Percentiles rank a stretch among this genome's conserved stretches.
phyloP scores from a whole-genome alignment of 2,888 invertebrate genomes.

The Tanypteryx hageni region DNA sequence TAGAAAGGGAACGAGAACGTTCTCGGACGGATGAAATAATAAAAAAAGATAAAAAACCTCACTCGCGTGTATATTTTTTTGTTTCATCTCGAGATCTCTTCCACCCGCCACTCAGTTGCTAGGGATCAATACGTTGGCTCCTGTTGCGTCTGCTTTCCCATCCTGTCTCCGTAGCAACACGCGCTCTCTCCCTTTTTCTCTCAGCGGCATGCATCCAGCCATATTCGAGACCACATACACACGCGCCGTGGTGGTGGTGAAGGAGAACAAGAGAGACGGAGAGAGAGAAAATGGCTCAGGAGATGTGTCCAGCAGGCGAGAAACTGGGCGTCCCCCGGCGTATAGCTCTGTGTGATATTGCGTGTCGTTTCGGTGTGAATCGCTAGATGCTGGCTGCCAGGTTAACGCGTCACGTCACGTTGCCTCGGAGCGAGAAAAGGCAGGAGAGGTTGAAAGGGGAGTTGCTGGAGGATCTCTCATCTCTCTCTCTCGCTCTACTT shows the following conservation, averaged over 20 bases:
- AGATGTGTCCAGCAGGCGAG: neutral
- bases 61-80: neutral
- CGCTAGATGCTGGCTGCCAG: neutral
- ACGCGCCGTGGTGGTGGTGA: neutral
- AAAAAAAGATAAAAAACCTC: neutral
- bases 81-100: neutral
- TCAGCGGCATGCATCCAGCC: too few relatives aligned
- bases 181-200: too few relatives aligned
- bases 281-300: neutral
- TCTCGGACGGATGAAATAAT: neutral
- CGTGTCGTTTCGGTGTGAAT: neutral
- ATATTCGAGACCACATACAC: neutral
- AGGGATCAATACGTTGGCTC: conserved; percentile 61
- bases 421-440: too few relatives aligned
- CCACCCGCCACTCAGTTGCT: conserved; percentile 23
- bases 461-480: too few relatives aligned
- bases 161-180: too few relatives aligned
- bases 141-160: conserved; percentile 56
- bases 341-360: neutral
- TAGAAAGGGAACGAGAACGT: neutral
- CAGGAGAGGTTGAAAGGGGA: too few relatives aligned
- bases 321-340: too few relatives aligned
- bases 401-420: too few relatives aligned
- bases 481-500: too few relatives aligned
- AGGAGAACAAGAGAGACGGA: neutral